phyloP scores from a whole-genome alignment of 2,888 invertebrate genomes.

The Ochropleura plecta region DNA sequence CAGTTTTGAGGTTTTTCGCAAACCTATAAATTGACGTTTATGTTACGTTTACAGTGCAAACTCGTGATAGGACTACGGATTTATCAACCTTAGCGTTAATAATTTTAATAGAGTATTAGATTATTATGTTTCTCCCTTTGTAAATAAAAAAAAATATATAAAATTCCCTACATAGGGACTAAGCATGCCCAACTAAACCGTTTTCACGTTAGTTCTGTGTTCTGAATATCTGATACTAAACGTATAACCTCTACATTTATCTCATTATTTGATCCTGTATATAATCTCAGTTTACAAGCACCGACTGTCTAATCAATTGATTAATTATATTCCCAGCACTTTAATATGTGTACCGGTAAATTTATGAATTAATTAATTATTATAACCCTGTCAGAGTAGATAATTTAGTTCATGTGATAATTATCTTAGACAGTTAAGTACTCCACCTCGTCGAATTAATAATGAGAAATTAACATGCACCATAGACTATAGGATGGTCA shows the following conservation, averaged over 20 bases:
- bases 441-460: slow-evolving; percentile 5
- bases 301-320: slow-evolving; percentile 17
- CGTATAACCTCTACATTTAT: not conserved
- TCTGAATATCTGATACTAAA: not conserved
- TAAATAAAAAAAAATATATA: too few species aligned
- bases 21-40: too few species aligned
- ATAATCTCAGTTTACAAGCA: slow-evolving; percentile 11
- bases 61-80: too few species aligned
- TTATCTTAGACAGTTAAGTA: slow-evolving; percentile 9
- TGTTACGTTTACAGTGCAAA: too few species aligned
- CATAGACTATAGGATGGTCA: not conserved
- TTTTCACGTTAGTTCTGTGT: too few species aligned
- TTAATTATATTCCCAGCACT: slow-evolving; percentile 1
- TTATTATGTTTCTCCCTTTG: too few species aligned
- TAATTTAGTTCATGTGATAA: slow-evolving; percentile 2
- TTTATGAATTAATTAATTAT: slow-evolving; percentile 31
- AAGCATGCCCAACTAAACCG: too few species aligned
- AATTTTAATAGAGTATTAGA: too few species aligned
- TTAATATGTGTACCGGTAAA: slow-evolving; percentile 14
- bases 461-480: not conserved
- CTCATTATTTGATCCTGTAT: not conserved
- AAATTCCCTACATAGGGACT: too few species aligned
- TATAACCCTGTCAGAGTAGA: slow-evolving; percentile 11
- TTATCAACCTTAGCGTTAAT: too few species aligned
- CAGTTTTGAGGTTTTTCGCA: too few species aligned